Evolutionary conservation across 53 echinoderm and acorn worm genomes (phyloP).

Genomic region (Echinometra lucunter): DNA sequence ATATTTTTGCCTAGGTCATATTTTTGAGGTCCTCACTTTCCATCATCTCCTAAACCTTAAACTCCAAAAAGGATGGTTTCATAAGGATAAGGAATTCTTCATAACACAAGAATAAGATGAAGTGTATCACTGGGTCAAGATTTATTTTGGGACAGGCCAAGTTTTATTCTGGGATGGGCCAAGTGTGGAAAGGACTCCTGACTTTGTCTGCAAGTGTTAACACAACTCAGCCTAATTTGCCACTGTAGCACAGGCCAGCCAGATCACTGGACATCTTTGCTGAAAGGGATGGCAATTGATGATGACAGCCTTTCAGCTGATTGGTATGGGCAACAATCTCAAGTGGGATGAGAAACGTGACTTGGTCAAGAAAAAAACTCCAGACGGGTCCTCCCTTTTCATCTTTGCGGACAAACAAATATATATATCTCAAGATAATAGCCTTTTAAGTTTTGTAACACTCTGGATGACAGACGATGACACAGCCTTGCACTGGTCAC

Average conservation of each 20-base stretch:
- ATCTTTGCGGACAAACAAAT: neutral
- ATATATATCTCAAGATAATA: conserved; percentile 11
- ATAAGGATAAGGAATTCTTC: too few species aligned
- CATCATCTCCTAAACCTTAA: neutral
- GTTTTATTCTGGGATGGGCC: neutral
- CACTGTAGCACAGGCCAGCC: neutral
- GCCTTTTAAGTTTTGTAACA: neutral
- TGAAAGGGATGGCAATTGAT: neutral
- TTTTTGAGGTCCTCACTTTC: neutral
- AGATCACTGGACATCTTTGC: neutral
- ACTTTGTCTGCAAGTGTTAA: neutral
- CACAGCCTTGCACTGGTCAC: neutral
- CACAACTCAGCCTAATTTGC: neutral
- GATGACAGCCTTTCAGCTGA: conserved; percentile 3
- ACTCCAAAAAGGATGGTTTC: neutral
- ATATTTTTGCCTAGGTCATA: neutral
- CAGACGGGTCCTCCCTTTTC: neutral
- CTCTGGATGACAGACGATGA: neutral
- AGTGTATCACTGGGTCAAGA: neutral
- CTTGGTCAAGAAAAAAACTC: neutral
- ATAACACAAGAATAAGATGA: neutral
- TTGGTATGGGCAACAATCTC: neutral
- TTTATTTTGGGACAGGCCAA: neutral
- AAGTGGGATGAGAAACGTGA: conserved; percentile 4
- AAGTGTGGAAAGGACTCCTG: neutral